Conservation (phyloP, 2,113 vertebrate genomes). For the Cyphomyrus discorhynchus region DNA sequence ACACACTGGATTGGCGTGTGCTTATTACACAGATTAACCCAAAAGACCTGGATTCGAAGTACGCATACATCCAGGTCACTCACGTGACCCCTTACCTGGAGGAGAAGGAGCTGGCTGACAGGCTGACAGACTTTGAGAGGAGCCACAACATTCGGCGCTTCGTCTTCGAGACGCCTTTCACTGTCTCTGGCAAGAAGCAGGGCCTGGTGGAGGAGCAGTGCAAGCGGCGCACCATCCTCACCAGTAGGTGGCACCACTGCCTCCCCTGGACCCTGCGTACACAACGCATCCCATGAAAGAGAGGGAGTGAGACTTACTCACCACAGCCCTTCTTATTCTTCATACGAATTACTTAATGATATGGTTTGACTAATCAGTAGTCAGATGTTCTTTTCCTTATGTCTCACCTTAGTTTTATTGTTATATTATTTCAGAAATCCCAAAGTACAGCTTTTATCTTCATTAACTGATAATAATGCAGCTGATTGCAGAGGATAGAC, state of each 20-base stretch:
- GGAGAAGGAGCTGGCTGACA: slow-evolving; percentile 87
- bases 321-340: neutral
- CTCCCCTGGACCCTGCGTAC: neutral
- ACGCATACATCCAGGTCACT: slow-evolving; percentile 95
- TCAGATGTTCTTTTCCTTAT: slow-evolving; percentile 11
- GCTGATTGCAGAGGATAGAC: neutral
- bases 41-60: slow-evolving; percentile 96
- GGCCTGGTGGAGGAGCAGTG: slow-evolving; percentile 94
- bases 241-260: slow-evolving; percentile 59
- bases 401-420: slow-evolving; percentile 34
- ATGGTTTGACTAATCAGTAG: neutral
- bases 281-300: neutral
- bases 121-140: slow-evolving; percentile 91
- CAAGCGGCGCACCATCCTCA: slow-evolving; percentile 87
- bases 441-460: slow-evolving; percentile 47
- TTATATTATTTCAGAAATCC: slow-evolving; percentile 40
- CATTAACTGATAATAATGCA: slow-evolving; percentile 25
- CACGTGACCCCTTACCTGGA: slow-evolving; percentile 90
- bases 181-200: slow-evolving; percentile 85
- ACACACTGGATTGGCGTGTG: neutral
- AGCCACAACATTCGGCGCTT: slow-evolving; percentile 94
- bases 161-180: slow-evolving; percentile 97
- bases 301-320: neutral
- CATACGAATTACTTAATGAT: neutral
- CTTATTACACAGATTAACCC: slow-evolving; percentile 76